Conservation (phyloP, 2,888 invertebrate genomes). For the Eudasyphora cyanicolor region DNA sequence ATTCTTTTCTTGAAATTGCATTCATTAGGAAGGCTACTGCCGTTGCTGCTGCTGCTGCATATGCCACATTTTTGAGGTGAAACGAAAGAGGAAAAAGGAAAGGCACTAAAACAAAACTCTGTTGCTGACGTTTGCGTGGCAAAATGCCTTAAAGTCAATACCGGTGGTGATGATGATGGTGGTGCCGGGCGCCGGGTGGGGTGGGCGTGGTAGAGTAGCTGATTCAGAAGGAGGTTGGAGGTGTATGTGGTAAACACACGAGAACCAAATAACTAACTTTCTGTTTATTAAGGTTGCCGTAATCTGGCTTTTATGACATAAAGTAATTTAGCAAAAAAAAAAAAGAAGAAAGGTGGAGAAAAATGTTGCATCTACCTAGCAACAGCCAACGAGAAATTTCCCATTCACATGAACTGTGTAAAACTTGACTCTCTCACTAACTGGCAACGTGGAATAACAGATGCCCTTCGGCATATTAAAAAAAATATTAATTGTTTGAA, state of each 20-base stretch:
- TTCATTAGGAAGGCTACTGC: not conserved
- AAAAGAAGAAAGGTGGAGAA: not conserved
- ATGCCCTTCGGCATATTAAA: too few species aligned
- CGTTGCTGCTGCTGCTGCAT: not conserved
- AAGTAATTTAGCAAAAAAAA: slow-evolving; percentile 3
- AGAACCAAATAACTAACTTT: slow-evolving; percentile 25
- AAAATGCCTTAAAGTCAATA: slow-evolving; percentile 15
- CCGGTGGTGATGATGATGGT: too few species aligned
- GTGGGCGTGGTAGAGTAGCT: too few species aligned
- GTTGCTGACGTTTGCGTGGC: not conserved
- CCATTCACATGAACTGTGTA: not conserved
- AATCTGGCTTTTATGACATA: slow-evolving; percentile 35
- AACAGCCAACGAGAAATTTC: not conserved
- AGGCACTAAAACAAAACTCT: slow-evolving; percentile 13
- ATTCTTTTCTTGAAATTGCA: not conserved
- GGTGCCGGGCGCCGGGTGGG: too few species aligned
- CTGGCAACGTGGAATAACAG: not conserved
- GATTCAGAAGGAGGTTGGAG: too few species aligned
- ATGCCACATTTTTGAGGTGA: not conserved
- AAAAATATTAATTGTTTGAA: too few species aligned
- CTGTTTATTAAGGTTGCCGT: slow-evolving; percentile 37
- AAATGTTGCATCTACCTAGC: too few species aligned
- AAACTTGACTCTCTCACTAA: too few species aligned
- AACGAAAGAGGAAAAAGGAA: not conserved
- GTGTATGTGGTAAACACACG: not conserved